Evolutionary conservation across 2,797 vertebrate genomes (phyloP).

Genomic region (Gallinago nigripennis): DNA sequence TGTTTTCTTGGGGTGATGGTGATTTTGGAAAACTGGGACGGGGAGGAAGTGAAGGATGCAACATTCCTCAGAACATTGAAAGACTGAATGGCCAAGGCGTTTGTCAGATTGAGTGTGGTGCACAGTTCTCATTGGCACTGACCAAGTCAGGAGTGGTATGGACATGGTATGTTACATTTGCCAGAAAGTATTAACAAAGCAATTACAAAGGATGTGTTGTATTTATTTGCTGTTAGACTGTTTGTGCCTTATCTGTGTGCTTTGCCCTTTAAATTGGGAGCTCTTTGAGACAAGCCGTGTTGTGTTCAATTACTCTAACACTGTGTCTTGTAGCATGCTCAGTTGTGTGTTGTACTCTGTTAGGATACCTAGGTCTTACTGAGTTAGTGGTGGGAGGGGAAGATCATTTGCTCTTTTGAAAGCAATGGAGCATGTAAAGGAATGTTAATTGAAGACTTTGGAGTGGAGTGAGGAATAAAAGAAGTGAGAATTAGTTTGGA

Average conservation of each 20-base stretch:
- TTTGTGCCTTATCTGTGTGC: not conserved
- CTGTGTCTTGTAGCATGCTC: not conserved
- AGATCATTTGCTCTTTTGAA: not conserved
- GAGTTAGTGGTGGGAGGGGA: not conserved
- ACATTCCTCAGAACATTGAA: constrained; percentile 98
- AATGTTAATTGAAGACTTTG: not conserved
- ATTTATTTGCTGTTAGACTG: not conserved
- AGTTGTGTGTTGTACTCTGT: not conserved
- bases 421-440: not conserved
- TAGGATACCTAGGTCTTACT: not conserved
- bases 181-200: not conserved
- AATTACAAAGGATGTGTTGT: not conserved
- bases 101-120: constrained; percentile 97
- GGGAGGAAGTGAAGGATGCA: constrained; percentile 97
- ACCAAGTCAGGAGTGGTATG: constrained; percentile 98
- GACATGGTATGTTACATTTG: constrained; percentile 88
- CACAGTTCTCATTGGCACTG: constrained; percentile 96
- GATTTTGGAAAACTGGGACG: constrained; percentile 97
- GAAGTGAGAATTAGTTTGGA: not conserved
- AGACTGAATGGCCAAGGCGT: constrained; percentile 94
- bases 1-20: constrained; percentile 98
- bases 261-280: not conserved
- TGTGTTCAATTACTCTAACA: not conserved
- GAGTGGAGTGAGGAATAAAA: not conserved
- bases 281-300: not conserved